Conservation (phyloP, 1,140 invertebrate genomes). For the Liolophura sinensis region DNA sequence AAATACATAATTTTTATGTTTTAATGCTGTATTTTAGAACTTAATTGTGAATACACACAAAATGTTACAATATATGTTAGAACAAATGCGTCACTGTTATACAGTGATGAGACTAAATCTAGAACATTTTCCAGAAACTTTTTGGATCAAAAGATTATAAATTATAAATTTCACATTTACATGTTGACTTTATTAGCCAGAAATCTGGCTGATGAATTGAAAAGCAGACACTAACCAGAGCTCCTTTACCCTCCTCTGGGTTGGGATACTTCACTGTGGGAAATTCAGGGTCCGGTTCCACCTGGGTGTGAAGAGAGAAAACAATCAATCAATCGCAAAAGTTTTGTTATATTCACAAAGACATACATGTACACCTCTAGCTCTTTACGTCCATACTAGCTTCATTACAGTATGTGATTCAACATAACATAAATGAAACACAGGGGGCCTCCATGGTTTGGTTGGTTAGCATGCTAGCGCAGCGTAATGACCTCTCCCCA, state of each 20-base stretch:
- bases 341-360: not conserved
- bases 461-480: too few species aligned
- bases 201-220: not conserved
- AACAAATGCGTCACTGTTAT: too few species aligned
- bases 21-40: too few species aligned
- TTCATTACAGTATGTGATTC: too few species aligned
- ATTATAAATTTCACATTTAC: not conserved
- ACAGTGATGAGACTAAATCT: too few species aligned
- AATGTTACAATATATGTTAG: too few species aligned
- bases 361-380: not conserved
- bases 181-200: not conserved
- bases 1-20: too few species aligned
- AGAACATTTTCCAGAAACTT: not conserved
- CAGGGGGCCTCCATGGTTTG: too few species aligned
- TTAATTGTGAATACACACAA: too few species aligned
- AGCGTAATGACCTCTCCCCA: too few species aligned
- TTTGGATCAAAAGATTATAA: not conserved
- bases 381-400: too few species aligned
- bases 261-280: slow-evolving; percentile 97
- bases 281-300: slow-evolving; percentile 93
- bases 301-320: slow-evolving; percentile 66
- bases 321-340: not conserved
- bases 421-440: too few species aligned
- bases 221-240: slow-evolving; percentile 63
- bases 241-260: slow-evolving; percentile 94